A percentile compares a stretch with the other conserved stretches of the same genome.
Conservation (phyloP, 2,888 invertebrate genomes). For the Omphaloscelis lunosa region DNA sequence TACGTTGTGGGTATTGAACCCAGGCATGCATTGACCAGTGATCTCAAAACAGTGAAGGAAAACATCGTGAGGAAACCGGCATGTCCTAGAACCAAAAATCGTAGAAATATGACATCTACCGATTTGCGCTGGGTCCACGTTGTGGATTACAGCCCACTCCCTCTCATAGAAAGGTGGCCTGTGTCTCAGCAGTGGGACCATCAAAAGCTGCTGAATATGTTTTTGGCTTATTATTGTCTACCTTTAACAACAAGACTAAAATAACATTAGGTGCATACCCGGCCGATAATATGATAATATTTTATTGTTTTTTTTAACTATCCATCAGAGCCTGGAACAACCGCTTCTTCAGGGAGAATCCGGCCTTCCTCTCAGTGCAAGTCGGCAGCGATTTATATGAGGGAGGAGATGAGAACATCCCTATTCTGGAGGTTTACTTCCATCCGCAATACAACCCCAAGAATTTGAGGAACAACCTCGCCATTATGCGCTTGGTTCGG, state of each 20-base stretch:
- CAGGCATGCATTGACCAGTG: background rate
- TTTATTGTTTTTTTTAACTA: background rate
- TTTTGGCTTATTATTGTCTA: background rate
- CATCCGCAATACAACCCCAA: constrained; percentile 81
- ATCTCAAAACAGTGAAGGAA: background rate
- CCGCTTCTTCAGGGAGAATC: constrained; percentile 84
- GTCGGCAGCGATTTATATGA: constrained; percentile 81
- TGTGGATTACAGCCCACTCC: background rate
- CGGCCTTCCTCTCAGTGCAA: constrained; percentile 81
- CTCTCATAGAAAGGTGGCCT: no score
- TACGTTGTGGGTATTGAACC: background rate
- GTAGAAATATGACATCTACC: background rate
- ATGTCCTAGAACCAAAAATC: background rate
- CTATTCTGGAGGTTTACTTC: constrained; percentile 81
- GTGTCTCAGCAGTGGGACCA: background rate
- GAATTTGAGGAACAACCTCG: constrained; percentile 79
- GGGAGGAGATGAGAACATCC: constrained; percentile 78
- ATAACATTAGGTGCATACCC: background rate
- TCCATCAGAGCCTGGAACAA: constrained; percentile 82
- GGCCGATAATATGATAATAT: background rate
- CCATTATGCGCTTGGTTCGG: constrained; percentile 76
- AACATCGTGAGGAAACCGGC: background rate
- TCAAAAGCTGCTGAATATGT: background rate
- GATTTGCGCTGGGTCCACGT: background rate
- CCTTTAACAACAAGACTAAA: background rate